Evolutionary conservation across 2,888 invertebrate genomes (phyloP).

Genomic region (Punctoribates punctum): DNA sequence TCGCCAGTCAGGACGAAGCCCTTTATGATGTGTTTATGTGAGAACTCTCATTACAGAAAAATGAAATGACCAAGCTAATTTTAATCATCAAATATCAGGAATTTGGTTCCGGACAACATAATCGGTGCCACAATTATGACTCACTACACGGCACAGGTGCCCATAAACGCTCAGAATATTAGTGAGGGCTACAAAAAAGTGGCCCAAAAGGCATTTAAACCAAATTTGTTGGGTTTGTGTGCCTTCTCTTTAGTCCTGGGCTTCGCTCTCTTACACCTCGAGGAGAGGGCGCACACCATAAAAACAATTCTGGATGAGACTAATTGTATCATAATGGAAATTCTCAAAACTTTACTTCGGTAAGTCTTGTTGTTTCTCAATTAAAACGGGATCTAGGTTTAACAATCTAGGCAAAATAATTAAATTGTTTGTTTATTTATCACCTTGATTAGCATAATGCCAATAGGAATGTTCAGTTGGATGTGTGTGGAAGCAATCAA

Average conservation of each 20-base stretch:
- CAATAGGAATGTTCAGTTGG: constrained; percentile 42
- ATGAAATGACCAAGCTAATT: background rate
- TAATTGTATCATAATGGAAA: constrained; percentile 22
- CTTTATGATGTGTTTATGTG: constrained; percentile 1
- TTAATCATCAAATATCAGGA: constrained; percentile 10
- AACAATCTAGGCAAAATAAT: background rate
- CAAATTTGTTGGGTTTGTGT: constrained; percentile 40
- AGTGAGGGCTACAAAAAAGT: constrained; percentile 9
- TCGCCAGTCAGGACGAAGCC: background rate
- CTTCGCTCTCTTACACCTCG: constrained; percentile 13
- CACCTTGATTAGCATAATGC: constrained; percentile 8
- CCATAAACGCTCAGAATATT: constrained; percentile 13
- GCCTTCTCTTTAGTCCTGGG: constrained; percentile 33
- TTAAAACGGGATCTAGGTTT: too few species aligned
- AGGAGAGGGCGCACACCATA: background rate
- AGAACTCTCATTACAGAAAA: background rate
- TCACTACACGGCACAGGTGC: constrained; percentile 9
- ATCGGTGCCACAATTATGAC: constrained; percentile 21
- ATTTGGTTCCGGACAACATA: constrained; percentile 40
- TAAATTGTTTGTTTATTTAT: background rate
- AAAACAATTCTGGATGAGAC: constrained; percentile 15
- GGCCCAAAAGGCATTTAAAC: background rate
- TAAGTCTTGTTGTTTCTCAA: background rate
- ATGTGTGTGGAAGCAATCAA: constrained; percentile 38
- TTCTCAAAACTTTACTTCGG: background rate